phyloP scores from a whole-genome alignment of 2,797 vertebrate species.

The Lepilemur ruficaudatus region DNA sequence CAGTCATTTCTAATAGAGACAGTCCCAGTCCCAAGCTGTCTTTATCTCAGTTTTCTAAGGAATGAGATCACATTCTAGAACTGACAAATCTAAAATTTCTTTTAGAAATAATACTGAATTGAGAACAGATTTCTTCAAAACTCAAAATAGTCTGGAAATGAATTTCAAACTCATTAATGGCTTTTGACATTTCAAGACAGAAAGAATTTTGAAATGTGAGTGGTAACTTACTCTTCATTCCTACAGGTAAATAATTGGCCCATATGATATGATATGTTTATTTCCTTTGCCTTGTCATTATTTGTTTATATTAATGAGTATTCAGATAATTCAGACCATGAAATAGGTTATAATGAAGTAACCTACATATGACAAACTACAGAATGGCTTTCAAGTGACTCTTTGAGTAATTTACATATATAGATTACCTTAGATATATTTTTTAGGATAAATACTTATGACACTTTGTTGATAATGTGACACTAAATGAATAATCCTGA shows the following conservation, averaged over 20 bases:
- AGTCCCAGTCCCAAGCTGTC: not conserved
- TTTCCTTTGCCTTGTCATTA: not conserved
- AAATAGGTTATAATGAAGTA: not conserved
- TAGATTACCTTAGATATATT: not conserved
- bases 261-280: not conserved
- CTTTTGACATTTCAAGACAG: not conserved
- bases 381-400: not conserved
- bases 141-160: not conserved
- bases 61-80: not conserved
- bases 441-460: not conserved
- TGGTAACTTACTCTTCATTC: not conserved
- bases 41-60: conserved; percentile 18
- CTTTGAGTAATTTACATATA: not conserved
- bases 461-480: not conserved
- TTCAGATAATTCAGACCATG: not conserved
- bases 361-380: not conserved
- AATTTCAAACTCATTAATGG: not conserved
- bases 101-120: not conserved
- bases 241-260: not conserved
- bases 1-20: not conserved
- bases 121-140: not conserved
- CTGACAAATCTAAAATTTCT: not conserved
- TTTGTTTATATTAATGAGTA: not conserved
- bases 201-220: not conserved
- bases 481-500: not conserved